These are phyloP conservation scores for Acrocyrtus sp. DNA, from an alignment of 2,888 invertebrate species.

Conservation along the genomic window DNA sequence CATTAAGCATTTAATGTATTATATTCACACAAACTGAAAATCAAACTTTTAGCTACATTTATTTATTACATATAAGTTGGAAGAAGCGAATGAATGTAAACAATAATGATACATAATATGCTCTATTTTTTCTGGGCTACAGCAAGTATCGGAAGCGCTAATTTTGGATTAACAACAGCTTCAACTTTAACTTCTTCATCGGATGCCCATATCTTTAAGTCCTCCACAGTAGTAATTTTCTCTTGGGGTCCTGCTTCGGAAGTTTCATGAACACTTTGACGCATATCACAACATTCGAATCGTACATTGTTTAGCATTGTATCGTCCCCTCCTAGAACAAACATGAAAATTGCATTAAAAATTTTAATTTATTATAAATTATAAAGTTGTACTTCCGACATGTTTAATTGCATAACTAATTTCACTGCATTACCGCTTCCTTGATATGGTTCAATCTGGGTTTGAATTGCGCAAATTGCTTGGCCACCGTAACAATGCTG, in stretches of 20 bases:
- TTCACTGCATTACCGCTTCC: slow-evolving; percentile 27
- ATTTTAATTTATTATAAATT: background rate
- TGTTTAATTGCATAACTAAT: too few species aligned
- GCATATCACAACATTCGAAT: slow-evolving; percentile 14
- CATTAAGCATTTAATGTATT: too few species aligned
- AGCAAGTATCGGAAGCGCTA: too few species aligned
- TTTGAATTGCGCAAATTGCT: slow-evolving; percentile 48
- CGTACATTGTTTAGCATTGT: slow-evolving; percentile 1
- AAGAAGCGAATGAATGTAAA: too few species aligned
- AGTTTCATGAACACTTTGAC: background rate
- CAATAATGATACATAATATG: background rate
- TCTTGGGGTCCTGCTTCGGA: background rate
- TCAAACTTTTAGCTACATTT: too few species aligned
- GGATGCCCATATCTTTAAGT: background rate
- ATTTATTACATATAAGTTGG: too few species aligned
- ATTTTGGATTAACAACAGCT: background rate
- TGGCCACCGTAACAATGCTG: slow-evolving; percentile 32
- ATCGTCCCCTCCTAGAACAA: background rate
- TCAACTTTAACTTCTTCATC: background rate
- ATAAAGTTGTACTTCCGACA: background rate
- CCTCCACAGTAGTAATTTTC: background rate
- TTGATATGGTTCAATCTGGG: slow-evolving; percentile 45
- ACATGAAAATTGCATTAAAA: background rate
- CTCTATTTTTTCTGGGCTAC: too few species aligned
- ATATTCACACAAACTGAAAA: too few species aligned